Conservation (phyloP, 2,888 invertebrate species). For the Osedax fenrisi region DNA sequence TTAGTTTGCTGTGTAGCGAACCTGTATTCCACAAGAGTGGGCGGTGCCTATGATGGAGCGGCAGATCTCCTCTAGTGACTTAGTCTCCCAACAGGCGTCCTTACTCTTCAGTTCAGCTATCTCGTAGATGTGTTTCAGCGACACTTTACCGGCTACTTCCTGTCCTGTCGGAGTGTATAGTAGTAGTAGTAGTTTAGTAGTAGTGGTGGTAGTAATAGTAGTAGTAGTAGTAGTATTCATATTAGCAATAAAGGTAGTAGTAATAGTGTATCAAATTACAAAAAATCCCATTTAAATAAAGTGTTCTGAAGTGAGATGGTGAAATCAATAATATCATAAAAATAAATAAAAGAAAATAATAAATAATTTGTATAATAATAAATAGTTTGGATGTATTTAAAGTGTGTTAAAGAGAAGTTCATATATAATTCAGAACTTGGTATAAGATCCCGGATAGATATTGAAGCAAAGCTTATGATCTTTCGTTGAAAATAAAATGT, state of each 20-base stretch:
- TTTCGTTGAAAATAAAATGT: too few species aligned
- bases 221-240: too few species aligned
- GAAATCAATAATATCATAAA: neutral
- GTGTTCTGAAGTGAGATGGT: neutral
- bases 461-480: too few species aligned
- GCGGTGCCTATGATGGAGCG: constrained; percentile 67
- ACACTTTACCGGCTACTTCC: constrained; percentile 75
- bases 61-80: constrained; percentile 56
- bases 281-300: neutral
- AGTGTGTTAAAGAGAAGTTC: too few species aligned
- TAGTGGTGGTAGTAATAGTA: too few species aligned
- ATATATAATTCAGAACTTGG: too few species aligned
- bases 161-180: constrained; percentile 56
- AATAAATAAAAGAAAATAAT: too few species aligned
- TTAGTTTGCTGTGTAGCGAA: too few species aligned
- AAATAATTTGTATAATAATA: too few species aligned
- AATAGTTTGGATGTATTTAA: too few species aligned
- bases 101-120: constrained; percentile 87
- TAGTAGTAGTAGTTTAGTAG: too few species aligned
- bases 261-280: neutral
- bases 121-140: constrained; percentile 88
- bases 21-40: constrained; percentile 68
- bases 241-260: neutral
- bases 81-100: constrained; percentile 58
- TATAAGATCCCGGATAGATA: too few species aligned